Conservation (phyloP, 2,113 vertebrate species). For the Petromus typicus region DNA sequence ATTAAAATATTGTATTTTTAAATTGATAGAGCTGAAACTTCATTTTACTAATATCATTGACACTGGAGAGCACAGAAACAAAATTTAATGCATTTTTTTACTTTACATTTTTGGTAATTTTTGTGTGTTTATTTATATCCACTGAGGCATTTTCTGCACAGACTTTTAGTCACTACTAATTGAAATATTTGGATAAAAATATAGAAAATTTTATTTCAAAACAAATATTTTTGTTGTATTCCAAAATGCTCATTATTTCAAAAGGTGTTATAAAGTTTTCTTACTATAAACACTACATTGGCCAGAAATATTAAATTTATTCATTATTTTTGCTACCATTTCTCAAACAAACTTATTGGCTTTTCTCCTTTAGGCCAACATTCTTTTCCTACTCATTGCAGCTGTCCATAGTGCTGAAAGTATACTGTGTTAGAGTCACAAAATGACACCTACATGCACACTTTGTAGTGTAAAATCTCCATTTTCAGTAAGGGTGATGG, state of each 20-base stretch:
- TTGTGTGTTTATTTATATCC: background rate
- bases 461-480: background rate
- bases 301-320: slow-evolving; percentile 19
- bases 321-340: background rate
- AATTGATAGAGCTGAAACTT: background rate
- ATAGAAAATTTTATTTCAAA: slow-evolving; percentile 16
- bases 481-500: background rate
- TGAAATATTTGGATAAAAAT: slow-evolving; percentile 36
- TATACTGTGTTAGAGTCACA: background rate
- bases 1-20: slow-evolving; percentile 15
- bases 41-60: background rate
- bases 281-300: slow-evolving; percentile 14
- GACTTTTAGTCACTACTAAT: slow-evolving; percentile 32
- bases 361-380: background rate
- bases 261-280: background rate
- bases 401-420: slow-evolving; percentile 72
- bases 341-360: background rate
- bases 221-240: slow-evolving; percentile 51
- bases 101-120: background rate
- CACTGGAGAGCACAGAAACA: background rate
- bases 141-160: background rate
- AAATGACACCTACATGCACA: background rate
- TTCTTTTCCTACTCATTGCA: background rate
- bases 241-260: background rate
- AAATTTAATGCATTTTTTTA: background rate